Conservation (phyloP, 1,140 invertebrate genomes). For the Melipona quadrifasciata region DNA sequence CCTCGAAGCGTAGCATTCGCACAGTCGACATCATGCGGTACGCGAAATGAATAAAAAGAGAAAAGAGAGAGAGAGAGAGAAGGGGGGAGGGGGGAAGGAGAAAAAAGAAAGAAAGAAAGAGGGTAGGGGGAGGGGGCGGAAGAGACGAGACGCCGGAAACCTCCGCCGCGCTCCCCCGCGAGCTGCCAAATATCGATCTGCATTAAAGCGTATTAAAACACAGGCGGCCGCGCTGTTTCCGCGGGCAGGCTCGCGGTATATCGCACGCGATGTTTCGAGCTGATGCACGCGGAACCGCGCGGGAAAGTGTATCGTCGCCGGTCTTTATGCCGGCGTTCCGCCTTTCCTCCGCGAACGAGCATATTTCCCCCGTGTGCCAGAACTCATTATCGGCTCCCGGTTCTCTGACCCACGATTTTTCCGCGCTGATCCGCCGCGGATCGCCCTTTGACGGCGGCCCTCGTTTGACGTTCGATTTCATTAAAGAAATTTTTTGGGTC, state of each 20-base stretch:
- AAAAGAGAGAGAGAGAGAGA: not conserved
- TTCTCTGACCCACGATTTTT: constrained; percentile 12
- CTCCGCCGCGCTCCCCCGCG: not conserved
- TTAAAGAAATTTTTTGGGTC: constrained; percentile 4
- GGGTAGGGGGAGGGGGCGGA: too few relatives aligned
- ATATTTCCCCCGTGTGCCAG: not conserved
- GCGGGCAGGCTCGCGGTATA: not conserved
- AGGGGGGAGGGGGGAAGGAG: too few relatives aligned
- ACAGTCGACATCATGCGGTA: constrained; percentile 51
- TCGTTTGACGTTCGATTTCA: constrained; percentile 2
- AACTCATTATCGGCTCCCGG: not conserved
- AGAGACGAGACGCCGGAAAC: not conserved
- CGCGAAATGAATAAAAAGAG: constrained; percentile 21
- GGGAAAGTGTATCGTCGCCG: constrained; percentile 24
- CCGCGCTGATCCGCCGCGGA: not conserved
- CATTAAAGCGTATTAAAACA: constrained; percentile 54
- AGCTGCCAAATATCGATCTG: constrained; percentile 41
- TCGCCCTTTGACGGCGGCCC: not conserved
- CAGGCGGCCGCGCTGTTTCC: not conserved
- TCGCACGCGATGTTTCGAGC: not conserved
- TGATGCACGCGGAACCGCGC: constrained; percentile 10
- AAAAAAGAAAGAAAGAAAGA: not conserved
- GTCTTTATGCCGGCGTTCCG: not conserved
- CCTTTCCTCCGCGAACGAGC: not conserved
- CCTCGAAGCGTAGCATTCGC: constrained; percentile 60